These are phyloP conservation scores for Melinaea menophilus DNA, from an alignment of 2,888 invertebrate genomes.

Conservation along the genomic window DNA sequence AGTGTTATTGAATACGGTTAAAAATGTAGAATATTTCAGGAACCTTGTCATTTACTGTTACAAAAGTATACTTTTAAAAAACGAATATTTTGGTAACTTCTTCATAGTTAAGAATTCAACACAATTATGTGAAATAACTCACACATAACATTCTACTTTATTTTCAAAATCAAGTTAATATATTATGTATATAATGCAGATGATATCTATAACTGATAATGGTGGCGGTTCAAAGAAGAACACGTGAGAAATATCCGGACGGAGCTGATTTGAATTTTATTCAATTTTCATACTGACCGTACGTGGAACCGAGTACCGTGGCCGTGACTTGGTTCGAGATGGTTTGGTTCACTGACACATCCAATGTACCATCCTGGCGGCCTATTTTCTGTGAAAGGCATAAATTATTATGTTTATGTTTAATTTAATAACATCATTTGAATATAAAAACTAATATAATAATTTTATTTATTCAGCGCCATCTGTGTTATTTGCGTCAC, in stretches of 20 bases:
- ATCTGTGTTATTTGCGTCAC: conserved; percentile 36
- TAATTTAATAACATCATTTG: too few relatives aligned
- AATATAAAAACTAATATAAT: background rate
- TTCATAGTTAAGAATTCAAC: too few relatives aligned
- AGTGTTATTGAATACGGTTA: too few relatives aligned
- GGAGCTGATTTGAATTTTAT: conserved; percentile 37
- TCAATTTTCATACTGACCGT: conserved; percentile 67
- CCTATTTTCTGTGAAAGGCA: conserved; percentile 66
- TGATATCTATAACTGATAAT: conserved; percentile 33
- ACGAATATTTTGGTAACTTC: too few relatives aligned
- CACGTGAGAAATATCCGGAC: conserved; percentile 36
- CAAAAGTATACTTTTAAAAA: too few relatives aligned
- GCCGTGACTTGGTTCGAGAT: conserved; percentile 64
- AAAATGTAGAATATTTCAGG: too few relatives aligned
- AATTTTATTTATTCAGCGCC: conserved; percentile 38
- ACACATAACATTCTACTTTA: too few relatives aligned
- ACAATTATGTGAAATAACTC: too few relatives aligned
- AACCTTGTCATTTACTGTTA: too few relatives aligned
- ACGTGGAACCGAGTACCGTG: conserved; percentile 60
- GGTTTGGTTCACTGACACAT: conserved; percentile 54
- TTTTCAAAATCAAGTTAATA: too few relatives aligned
- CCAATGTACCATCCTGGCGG: conserved; percentile 58
- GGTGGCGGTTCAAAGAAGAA: conserved; percentile 34
- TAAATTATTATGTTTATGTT: conserved; percentile 28
- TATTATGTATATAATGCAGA: conserved; percentile 15